Conservation (phyloP, 2,797 vertebrate species). For the Pipistrellus kuhlii region DNA sequence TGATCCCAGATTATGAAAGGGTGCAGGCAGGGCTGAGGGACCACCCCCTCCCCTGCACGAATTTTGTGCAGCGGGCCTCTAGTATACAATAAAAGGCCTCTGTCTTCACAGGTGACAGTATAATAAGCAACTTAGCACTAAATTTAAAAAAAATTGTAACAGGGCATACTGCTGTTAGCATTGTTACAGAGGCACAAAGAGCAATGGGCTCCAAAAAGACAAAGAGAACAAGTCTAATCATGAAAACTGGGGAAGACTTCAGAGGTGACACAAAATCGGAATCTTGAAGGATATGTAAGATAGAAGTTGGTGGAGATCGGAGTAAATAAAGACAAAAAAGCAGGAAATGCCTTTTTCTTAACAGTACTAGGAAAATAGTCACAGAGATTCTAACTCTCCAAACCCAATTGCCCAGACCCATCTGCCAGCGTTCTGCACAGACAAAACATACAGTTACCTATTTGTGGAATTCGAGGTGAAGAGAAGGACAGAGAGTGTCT, state of each 20-base stretch:
- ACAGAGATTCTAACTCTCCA: conserved; percentile 34
- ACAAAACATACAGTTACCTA: conserved; percentile 39
- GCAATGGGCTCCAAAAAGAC: background rate
- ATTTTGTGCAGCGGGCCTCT: too few species aligned
- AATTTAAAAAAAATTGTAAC: conserved; percentile 54
- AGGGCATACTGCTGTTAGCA: background rate
- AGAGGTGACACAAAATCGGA: conserved; percentile 15
- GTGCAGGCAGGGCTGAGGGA: too few species aligned
- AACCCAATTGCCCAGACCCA: conserved; percentile 6
- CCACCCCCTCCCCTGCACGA: too few species aligned
- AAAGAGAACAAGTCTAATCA: conserved; percentile 41
- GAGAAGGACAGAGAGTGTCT: conserved; percentile 6
- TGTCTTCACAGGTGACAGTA: conserved; percentile 45
- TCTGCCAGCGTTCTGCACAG: conserved; percentile 36
- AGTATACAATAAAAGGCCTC: background rate
- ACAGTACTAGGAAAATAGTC: background rate
- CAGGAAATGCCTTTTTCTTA: background rate
- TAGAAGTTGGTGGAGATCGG: background rate
- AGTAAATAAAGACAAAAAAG: conserved; percentile 5
- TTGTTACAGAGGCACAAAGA: conserved; percentile 25
- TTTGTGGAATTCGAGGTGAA: conserved; percentile 52
- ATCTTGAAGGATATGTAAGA: background rate
- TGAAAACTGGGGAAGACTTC: conserved; percentile 27
- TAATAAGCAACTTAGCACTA: conserved; percentile 57
- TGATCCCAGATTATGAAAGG: too few species aligned